Evolutionary conservation across 2,797 vertebrate species (phyloP), one percentile per base, ranked within the genome.

Genomic region (Chelon auratus): DNA sequence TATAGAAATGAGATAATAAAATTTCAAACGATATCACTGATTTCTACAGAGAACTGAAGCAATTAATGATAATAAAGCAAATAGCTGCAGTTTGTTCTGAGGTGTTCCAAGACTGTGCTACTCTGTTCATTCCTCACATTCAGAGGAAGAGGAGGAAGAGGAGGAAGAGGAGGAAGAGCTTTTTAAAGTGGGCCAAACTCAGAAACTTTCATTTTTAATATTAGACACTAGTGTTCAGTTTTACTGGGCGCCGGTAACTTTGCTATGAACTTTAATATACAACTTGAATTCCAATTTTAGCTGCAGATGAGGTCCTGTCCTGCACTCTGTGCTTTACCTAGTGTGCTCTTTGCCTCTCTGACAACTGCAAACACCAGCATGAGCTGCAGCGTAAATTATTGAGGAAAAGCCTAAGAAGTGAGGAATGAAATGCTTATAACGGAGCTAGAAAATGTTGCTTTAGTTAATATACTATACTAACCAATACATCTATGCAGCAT

Each of bases 331-430:
- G 64, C 76, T 60, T 55, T 55, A 60, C 62, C 69, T 70, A 13
- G 52, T 79, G 65, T 73, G 64, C 69, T 77, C 66, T 59, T 50
- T 53, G 50, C 63, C 70, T 77, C 70, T 57, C 75, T 78, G 76
- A 83, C 83, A 86, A 79, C 72, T 74, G 57, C 11, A 14, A 22
- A 56, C 75, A 53, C 33, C 72, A 58, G 75, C 50, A 62, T 67
- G 43, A 77, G 63, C 80, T 61, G 54, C 76, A 62, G 56, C 2
- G 3, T 91, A 59, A 87, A 87, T 86, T 86, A 88, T 84, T 86
- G 56, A 86, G 60, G 18, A 58, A 70, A 48, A 51, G 26, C 67
- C 73, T 61, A 30, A 72, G 75, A 77, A 58, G 42, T 82, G 45
- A 57, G 68, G 37, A 63, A 22, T n/a, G 54, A 64, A 53, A 61